These are phyloP conservation scores for Coremacera marginata DNA, from an alignment of 2,888 invertebrate species.

Conservation along the genomic window DNA sequence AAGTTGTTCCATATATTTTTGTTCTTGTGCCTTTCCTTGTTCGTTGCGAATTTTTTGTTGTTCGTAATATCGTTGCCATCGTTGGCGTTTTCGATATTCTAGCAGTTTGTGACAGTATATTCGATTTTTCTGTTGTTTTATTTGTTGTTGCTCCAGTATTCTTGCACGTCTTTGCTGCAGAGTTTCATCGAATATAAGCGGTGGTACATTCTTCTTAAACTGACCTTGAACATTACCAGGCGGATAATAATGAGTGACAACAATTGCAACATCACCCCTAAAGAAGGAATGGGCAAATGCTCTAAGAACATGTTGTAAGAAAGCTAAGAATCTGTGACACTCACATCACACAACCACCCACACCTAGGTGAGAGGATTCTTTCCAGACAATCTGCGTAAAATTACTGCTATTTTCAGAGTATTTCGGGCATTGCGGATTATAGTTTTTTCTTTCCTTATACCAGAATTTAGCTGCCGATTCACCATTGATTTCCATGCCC, in stretches of 20 bases:
- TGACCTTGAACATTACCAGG: conserved; percentile 47
- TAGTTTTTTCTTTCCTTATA: conserved; percentile 80
- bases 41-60: no score
- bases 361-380: conserved; percentile 79
- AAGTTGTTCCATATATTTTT: no score
- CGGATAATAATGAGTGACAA: conserved; percentile 50
- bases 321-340: not conserved
- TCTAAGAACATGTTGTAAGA: not conserved
- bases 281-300: not conserved
- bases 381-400: conserved; percentile 90
- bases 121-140: no score
- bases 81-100: no score
- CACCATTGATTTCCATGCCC: conserved; percentile 77
- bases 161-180: no score
- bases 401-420: conserved; percentile 79
- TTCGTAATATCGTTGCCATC: no score
- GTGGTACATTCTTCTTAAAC: conserved; percentile 43
- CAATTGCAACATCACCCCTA: conserved; percentile 44
- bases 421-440: conserved; percentile 74
- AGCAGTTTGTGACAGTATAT: no score
- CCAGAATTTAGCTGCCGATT: conserved; percentile 84
- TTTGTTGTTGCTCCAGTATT: no score
- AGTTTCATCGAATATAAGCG: no score
- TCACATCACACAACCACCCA: conserved; percentile 75
- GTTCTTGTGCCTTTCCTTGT: no score